Percentiles rank a stretch among this genome's conserved stretches.
Evolutionary conservation across 1,140 invertebrate genomes (phyloP).

Genomic region (Lycorma delicatula): DNA sequence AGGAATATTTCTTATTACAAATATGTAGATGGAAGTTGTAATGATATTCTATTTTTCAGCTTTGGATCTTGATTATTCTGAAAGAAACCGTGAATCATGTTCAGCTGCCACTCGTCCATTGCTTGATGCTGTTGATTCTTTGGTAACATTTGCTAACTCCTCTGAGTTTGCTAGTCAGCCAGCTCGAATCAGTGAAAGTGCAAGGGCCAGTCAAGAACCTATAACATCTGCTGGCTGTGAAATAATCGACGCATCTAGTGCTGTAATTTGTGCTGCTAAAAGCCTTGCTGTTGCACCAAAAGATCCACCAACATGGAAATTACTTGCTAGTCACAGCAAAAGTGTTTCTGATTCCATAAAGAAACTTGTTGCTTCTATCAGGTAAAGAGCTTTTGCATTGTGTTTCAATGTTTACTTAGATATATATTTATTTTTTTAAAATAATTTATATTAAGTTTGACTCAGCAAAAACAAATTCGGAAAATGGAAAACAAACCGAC

Average conservation of each 20-base stretch:
- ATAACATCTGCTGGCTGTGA: slow-evolving; percentile 74
- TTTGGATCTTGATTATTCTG: slow-evolving; percentile 73
- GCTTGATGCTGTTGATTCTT: slow-evolving; percentile 81
- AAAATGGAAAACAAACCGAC: too few species aligned
- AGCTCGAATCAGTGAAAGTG: slow-evolving; percentile 77
- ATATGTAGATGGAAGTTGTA: too few species aligned
- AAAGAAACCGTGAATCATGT: slow-evolving; percentile 64
- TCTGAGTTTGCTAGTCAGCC: slow-evolving; percentile 89
- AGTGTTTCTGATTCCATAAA: slow-evolving; percentile 95
- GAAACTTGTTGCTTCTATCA: slow-evolving; percentile 79
- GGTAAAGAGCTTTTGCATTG: too few species aligned
- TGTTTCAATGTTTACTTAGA: not conserved
- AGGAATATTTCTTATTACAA: too few species aligned
- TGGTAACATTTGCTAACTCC: slow-evolving; percentile 87
- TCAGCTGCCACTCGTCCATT: slow-evolving; percentile 75
- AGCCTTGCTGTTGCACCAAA: slow-evolving; percentile 79
- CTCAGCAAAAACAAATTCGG: too few species aligned
- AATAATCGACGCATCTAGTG: slow-evolving; percentile 55
- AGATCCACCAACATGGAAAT: slow-evolving; percentile 89
- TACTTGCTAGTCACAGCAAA: slow-evolving; percentile 86
- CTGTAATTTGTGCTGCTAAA: slow-evolving; percentile 86
- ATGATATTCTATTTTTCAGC: slow-evolving; percentile 36
- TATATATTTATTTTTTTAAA: not conserved
- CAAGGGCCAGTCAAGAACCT: slow-evolving; percentile 71
- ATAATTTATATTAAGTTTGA: too few species aligned